These are phyloP conservation scores for Candoia aspera DNA, from an alignment of 2,113 vertebrate species.

Conservation along the genomic window DNA sequence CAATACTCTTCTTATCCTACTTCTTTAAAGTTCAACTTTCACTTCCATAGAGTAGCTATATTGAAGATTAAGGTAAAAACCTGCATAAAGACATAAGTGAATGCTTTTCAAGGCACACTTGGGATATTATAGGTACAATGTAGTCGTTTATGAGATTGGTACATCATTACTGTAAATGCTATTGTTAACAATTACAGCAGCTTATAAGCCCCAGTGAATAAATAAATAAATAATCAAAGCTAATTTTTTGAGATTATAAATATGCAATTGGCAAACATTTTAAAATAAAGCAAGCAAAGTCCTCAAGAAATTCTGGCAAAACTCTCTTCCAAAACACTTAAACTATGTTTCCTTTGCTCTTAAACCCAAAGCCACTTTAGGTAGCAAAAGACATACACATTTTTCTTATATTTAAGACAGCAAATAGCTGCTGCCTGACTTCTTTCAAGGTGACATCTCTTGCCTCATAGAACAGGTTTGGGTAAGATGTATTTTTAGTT, in stretches of 20 bases:
- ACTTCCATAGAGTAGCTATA: not conserved
- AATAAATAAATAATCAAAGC: conserved; percentile 11
- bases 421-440: conserved; percentile 53
- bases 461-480: conserved; percentile 45
- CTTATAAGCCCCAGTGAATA: not conserved
- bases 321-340: conserved; percentile 38
- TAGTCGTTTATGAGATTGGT: not conserved
- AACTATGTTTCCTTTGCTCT: not conserved
- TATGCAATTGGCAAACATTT: conserved; percentile 35
- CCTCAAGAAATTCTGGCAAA: not conserved
- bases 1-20: not conserved
- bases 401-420: conserved; percentile 30
- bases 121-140: not conserved
- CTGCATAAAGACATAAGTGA: conserved; percentile 2
- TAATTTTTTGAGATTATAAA: conserved; percentile 25
- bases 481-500: conserved; percentile 56
- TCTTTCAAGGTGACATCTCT: conserved; percentile 65
- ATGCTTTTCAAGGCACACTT: not conserved
- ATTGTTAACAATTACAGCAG: not conserved
- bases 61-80: not conserved
- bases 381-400: conserved; percentile 32
- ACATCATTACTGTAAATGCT: not conserved
- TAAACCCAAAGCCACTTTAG: conserved; percentile 37
- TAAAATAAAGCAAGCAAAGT: conserved; percentile 45
- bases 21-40: not conserved